These are phyloP conservation scores for Monochamus saltuarius DNA, from an alignment of 1,140 invertebrate genomes.

Conservation along the genomic window DNA sequence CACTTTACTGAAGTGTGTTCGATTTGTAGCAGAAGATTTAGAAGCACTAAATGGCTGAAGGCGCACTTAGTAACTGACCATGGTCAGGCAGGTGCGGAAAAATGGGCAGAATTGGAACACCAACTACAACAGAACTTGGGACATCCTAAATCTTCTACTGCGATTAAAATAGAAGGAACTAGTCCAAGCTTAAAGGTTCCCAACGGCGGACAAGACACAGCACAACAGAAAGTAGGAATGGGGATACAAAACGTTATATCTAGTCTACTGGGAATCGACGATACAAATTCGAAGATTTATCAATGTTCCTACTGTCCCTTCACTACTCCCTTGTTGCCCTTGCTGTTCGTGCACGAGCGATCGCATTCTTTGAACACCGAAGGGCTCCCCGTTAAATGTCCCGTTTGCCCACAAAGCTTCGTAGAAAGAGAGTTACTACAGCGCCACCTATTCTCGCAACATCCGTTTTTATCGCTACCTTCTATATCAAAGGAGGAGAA, in stretches of 20 bases:
- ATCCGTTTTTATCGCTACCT: slow-evolving; percentile 60
- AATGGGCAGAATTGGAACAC: slow-evolving; percentile 67
- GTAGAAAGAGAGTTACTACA: slow-evolving; percentile 60
- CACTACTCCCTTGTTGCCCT: slow-evolving; percentile 83
- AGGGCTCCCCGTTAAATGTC: slow-evolving; percentile 55
- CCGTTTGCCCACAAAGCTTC: slow-evolving; percentile 61
- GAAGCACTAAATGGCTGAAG: slow-evolving; percentile 87
- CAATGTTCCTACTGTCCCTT: slow-evolving; percentile 87
- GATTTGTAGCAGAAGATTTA: slow-evolving; percentile 83
- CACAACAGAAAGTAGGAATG: slow-evolving; percentile 44
- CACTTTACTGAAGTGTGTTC: slow-evolving; percentile 81
- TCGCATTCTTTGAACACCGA: slow-evolving; percentile 62
- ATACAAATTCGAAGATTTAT: slow-evolving; percentile 69
- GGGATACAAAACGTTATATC: slow-evolving; percentile 59
- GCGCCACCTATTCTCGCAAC: slow-evolving; percentile 60
- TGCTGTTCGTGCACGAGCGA: slow-evolving; percentile 88
- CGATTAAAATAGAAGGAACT: slow-evolving; percentile 43
- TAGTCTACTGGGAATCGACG: slow-evolving; percentile 60
- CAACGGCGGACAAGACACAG: slow-evolving; percentile 55
- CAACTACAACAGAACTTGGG: slow-evolving; percentile 43
- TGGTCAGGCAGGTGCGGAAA: slow-evolving; percentile 69
- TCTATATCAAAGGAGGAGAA: slow-evolving; percentile 51
- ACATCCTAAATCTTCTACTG: slow-evolving; percentile 31
- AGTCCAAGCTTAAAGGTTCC: slow-evolving; percentile 64
- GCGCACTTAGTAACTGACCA: slow-evolving; percentile 88